Base-by-base conservation (phyloP, 2,888 invertebrate genomes). In the Oscheius sp. region DNA sequence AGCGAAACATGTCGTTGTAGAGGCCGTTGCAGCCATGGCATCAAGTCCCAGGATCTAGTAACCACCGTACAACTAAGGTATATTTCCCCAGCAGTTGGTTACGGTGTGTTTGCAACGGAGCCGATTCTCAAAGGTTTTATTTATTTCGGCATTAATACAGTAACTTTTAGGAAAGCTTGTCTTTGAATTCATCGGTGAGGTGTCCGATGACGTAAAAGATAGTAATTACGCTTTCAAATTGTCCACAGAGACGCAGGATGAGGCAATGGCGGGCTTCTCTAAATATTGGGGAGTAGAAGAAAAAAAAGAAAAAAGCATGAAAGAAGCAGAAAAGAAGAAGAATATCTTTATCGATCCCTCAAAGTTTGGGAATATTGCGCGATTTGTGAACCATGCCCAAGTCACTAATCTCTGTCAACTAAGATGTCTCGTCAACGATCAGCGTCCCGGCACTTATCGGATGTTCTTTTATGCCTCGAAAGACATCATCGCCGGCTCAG, bases 271-370 rank as follows among this genome's bases (percentile, higher is more conserved):
- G n/a, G n/a, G n/a, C n/a, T n/a, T n/a, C n/a, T n/a, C n/a, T n/a
- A n/a, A n/a, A n/a, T n/a, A n/a, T n/a, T n/a, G n/a, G n/a, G n/a
- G n/a, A n/a, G n/a, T n/a, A n/a, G n/a, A n/a, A n/a, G n/a, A n/a
- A n/a, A n/a, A n/a, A n/a, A n/a, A n/a, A n/a, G n/a, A n/a, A n/a
- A n/a, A n/a, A n/a, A n/a, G n/a, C n/a, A n/a, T n/a, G n/a, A n/a
- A n/a, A n/a, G n/a, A n/a, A n/a, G n/a, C n/a, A n/a, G n/a, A n/a
- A n/a, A n/a, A n/a, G n/a, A n/a, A n/a, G n/a, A n/a, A n/a, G n/a
- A n/a, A 18, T 23, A n/a, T 53, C 16, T 52, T 29, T 52, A 52
- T 68, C 7, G 68, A 68, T 27, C 68, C 68, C 1, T 25, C 25
- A 1, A 52, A 23, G 21, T 3, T 2, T 9, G 68, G 68, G 6